Conservation (phyloP, 92 coral and sea anemone genomes). For the Paramuricea clavata region DNA sequence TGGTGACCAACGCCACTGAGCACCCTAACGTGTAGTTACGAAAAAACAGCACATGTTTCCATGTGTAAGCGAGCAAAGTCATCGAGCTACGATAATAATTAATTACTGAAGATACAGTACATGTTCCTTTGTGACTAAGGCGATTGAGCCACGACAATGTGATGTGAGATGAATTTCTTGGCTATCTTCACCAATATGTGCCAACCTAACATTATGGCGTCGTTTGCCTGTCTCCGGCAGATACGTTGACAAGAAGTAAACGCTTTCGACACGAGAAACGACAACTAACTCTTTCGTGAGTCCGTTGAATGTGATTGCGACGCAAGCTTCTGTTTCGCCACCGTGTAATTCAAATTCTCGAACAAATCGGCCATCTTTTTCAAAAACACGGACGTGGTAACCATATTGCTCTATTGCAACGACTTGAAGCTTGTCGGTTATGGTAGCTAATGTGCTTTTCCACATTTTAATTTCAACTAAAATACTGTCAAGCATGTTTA, state of each 20-base stretch:
- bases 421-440: not conserved
- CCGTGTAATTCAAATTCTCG: conserved; percentile 8
- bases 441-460: not conserved
- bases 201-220: not conserved
- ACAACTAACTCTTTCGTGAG: not conserved
- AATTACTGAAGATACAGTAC: not conserved
- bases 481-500: not conserved
- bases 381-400: not conserved
- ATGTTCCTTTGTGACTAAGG: not conserved
- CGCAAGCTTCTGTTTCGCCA: not conserved
- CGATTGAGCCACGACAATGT: not conserved
- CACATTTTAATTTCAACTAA: not conserved
- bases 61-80: no score
- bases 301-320: not conserved
- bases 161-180: not conserved
- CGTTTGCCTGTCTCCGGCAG: not conserved
- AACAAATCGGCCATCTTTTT: not conserved
- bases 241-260: not conserved
- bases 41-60: no score
- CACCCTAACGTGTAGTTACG: no score
- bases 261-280: not conserved
- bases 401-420: not conserved
- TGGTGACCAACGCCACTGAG: no score
- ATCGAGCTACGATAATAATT: no score
- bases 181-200: not conserved